These are phyloP conservation scores for Elaphurus davidianus DNA, from an alignment of 2,113 vertebrate species.

Conservation along the genomic window DNA sequence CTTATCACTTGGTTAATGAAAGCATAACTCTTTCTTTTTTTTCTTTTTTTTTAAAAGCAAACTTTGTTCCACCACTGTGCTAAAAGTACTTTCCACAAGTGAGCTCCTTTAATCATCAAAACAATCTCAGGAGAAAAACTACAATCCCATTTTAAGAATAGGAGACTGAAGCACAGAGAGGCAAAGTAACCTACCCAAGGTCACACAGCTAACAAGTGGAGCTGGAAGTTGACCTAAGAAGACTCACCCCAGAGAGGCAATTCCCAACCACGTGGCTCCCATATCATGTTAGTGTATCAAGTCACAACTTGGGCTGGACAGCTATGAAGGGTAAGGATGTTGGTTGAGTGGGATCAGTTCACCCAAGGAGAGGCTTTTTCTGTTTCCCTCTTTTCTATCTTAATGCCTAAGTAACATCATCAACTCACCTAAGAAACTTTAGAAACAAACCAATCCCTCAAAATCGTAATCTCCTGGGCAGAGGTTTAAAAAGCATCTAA, in stretches of 20 bases:
- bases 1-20: background rate
- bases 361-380: background rate
- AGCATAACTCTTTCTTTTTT: background rate
- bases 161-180: background rate
- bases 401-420: background rate
- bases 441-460: background rate
- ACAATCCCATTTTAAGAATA: background rate
- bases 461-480: background rate
- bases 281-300: background rate
- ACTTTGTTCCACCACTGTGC: background rate
- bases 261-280: background rate
- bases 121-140: background rate
- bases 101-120: background rate
- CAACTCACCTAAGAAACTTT: background rate
- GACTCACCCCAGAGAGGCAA: background rate
- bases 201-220: background rate
- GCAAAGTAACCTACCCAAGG: background rate
- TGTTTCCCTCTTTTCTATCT: background rate
- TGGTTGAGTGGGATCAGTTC: background rate
- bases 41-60: background rate
- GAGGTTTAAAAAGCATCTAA: background rate
- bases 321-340: background rate
- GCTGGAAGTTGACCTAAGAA: background rate
- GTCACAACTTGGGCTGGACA: background rate
- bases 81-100: background rate